These are phyloP conservation scores for Anolis sagrei DNA, from an alignment of 2,113 vertebrate species.

Conservation along the genomic window DNA sequence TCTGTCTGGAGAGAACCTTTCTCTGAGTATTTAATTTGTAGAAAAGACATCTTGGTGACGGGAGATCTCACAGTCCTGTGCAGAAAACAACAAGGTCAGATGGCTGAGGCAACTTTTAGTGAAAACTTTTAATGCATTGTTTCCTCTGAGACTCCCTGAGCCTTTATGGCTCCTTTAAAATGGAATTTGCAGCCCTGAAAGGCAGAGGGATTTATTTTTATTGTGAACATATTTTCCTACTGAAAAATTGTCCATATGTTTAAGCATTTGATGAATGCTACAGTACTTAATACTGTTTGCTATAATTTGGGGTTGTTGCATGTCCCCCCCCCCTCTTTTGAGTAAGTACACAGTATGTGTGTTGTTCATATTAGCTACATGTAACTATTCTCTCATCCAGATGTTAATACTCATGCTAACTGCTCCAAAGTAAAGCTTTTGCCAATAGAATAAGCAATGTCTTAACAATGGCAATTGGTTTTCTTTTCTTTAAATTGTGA, in stretches of 20 bases:
- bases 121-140: constrained; percentile 30
- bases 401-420: not conserved
- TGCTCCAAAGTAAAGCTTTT: constrained; percentile 13
- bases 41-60: constrained; percentile 28
- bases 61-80: not conserved
- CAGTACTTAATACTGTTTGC: constrained; percentile 49
- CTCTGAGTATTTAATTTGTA: not conserved
- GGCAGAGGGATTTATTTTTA: constrained; percentile 41
- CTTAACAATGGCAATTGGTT: not conserved
- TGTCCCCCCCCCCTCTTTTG: not conserved
- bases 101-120: constrained; percentile 27
- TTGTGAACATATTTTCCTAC: constrained; percentile 39
- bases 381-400: not conserved
- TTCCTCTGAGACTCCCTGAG: constrained; percentile 22
- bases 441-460: not conserved
- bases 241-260: constrained; percentile 42
- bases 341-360: too few relatives aligned
- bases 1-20: not conserved
- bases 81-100: constrained; percentile 12
- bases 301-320: constrained; percentile 16
- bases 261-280: constrained; percentile 66
- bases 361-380: not conserved
- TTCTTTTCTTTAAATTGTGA: not conserved
- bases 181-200: constrained; percentile 42
- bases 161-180: constrained; percentile 57